Conservation (phyloP, 2,888 invertebrate genomes). For the Cremastobaeus sp. region DNA sequence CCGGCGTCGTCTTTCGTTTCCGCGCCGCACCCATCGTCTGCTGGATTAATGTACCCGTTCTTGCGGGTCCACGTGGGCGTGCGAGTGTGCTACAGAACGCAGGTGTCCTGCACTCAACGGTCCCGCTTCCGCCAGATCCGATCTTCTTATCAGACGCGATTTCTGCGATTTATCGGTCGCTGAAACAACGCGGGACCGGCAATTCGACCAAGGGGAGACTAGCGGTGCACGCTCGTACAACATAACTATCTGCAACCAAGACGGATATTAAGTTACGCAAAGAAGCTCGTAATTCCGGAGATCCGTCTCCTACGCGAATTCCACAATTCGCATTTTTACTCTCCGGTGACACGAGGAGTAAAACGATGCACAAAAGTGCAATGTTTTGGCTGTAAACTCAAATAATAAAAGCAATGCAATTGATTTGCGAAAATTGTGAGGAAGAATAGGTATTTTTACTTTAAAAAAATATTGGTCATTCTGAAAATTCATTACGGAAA, state of each 20-base stretch:
- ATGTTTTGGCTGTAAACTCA: too few relatives aligned
- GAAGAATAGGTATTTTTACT: too few relatives aligned
- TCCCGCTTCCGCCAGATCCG: slow-evolving; percentile 47
- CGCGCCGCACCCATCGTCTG: slow-evolving; percentile 50
- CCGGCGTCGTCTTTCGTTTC: slow-evolving; percentile 42
- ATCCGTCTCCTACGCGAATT: slow-evolving; percentile 52
- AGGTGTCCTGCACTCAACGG: slow-evolving; percentile 50
- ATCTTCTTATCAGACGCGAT: slow-evolving; percentile 47
- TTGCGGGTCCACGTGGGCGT: slow-evolving; percentile 51
- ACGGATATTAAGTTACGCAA: slow-evolving; percentile 42
- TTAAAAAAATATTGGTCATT: too few relatives aligned
- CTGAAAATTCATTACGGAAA: too few relatives aligned
- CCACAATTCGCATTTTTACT: slow-evolving; percentile 27
- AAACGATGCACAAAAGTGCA: slow-evolving; percentile 5
- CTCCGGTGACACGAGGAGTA: slow-evolving; percentile 15
- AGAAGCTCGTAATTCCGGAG: slow-evolving; percentile 52
- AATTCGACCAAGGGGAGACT: slow-evolving; percentile 24
- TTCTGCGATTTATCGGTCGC: slow-evolving; percentile 41
- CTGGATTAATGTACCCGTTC: slow-evolving; percentile 48
- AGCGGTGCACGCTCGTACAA: slow-evolving; percentile 41
- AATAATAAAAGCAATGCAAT: too few relatives aligned
- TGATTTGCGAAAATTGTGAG: too few relatives aligned
- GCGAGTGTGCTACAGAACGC: slow-evolving; percentile 40
- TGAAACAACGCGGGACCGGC: slow-evolving; percentile 14
- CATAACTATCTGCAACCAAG: slow-evolving; percentile 29